Percentiles rank a stretch among this genome's conserved stretches.
These are phyloP conservation scores for Spicauda simplicius DNA, from an alignment of 2,888 invertebrate genomes.

Conservation along the genomic window DNA sequence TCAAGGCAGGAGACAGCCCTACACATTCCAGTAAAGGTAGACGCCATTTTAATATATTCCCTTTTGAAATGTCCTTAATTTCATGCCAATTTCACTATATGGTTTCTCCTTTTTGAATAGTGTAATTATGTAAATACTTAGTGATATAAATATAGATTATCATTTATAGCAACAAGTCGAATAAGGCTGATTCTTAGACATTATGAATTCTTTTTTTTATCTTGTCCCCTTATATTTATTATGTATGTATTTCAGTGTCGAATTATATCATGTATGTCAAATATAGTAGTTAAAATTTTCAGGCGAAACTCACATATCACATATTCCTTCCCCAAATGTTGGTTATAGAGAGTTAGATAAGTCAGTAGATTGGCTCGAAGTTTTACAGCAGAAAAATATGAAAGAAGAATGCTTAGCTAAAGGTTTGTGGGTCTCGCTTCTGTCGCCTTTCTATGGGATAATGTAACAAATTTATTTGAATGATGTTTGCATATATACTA, in stretches of 20 bases:
- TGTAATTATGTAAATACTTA: too few relatives aligned
- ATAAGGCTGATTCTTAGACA: too few relatives aligned
- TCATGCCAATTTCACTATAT: too few relatives aligned
- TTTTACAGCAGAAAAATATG: slow-evolving; percentile 67
- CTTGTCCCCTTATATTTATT: too few relatives aligned
- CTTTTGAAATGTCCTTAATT: not conserved
- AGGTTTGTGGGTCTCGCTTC: slow-evolving; percentile 79
- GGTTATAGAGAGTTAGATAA: slow-evolving; percentile 81
- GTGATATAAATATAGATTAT: too few relatives aligned
- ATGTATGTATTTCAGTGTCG: not conserved
- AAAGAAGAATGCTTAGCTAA: slow-evolving; percentile 69
- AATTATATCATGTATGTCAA: slow-evolving; percentile 11
- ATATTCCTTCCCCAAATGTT: slow-evolving; percentile 71
- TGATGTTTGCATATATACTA: not conserved
- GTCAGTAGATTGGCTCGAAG: slow-evolving; percentile 79
- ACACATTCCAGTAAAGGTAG: slow-evolving; percentile 61
- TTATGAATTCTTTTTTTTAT: too few relatives aligned
- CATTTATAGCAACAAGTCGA: too few relatives aligned
- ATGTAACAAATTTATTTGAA: not conserved
- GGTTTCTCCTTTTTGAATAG: too few relatives aligned
- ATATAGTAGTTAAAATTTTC: slow-evolving; percentile 66
- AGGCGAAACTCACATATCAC: slow-evolving; percentile 70
- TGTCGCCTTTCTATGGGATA: slow-evolving; percentile 8
- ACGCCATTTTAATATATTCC: not conserved
- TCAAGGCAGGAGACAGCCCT: slow-evolving; percentile 67